phyloP scores from a whole-genome alignment of 2,113 vertebrate genomes.

The Scortum barcoo region DNA sequence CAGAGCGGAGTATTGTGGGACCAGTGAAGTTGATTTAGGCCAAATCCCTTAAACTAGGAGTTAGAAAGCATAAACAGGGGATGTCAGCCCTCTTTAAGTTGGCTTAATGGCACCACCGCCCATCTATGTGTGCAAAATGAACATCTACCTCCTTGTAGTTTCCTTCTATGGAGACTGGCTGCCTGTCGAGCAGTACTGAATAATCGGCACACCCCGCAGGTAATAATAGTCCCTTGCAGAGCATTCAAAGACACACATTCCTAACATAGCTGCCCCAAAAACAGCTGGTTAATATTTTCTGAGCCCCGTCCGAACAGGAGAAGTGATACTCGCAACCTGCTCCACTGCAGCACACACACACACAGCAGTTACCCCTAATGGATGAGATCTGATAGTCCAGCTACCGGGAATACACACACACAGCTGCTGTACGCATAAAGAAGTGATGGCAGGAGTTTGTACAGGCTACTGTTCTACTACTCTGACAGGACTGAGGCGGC shows the following conservation, averaged over 20 bases:
- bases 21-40: conserved; percentile 33
- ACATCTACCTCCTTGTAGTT: conserved; percentile 18
- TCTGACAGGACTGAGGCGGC: neutral
- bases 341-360: conserved; percentile 6
- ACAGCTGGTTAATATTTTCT: conserved; percentile 79
- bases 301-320: conserved; percentile 38
- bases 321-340: conserved; percentile 47
- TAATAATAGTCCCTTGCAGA: conserved; percentile 61
- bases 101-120: conserved; percentile 17
- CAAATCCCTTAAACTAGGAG: conserved; percentile 51
- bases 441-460: conserved; percentile 13
- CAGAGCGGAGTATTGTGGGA: conserved; percentile 44
- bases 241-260: conserved; percentile 77
- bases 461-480: neutral
- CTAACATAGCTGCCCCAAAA: conserved; percentile 70
- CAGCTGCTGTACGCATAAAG: conserved; percentile 29
- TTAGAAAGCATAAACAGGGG: conserved; percentile 43
- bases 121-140: conserved; percentile 9
- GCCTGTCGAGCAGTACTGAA: conserved; percentile 19
- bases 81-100: conserved; percentile 23
- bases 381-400: conserved; percentile 36
- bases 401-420: conserved; percentile 38
- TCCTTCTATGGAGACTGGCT: conserved; percentile 18
- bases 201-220: conserved; percentile 55
- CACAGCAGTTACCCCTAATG: neutral